A percentile compares a stretch with the other conserved stretches of the same genome.
These are phyloP conservation scores for Plecturocebus donacophilus DNA, from an alignment of 2,113 vertebrate species.

Conservation along the genomic window DNA sequence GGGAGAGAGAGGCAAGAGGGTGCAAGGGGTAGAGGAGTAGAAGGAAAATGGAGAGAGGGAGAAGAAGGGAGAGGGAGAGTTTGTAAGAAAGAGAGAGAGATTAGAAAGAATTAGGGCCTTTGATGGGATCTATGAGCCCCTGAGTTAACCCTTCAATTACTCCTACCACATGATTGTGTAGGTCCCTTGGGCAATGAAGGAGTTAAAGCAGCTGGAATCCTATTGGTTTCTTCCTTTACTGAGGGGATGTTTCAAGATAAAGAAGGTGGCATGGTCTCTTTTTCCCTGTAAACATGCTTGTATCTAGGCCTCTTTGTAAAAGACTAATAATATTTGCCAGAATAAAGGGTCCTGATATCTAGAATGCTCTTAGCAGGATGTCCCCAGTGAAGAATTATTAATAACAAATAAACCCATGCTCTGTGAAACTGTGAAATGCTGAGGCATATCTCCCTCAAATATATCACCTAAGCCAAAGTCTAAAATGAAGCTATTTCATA, in stretches of 20 bases:
- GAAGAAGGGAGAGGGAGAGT: too few relatives aligned
- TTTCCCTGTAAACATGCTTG: neutral
- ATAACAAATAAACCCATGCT: neutral
- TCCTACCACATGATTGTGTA: neutral
- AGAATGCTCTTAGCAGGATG: neutral
- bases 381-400: neutral
- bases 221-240: neutral
- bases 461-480: neutral
- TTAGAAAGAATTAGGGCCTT: neutral
- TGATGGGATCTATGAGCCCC: neutral
- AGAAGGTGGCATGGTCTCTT: neutral
- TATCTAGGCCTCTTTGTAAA: neutral
- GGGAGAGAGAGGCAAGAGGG: neutral
- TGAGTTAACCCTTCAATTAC: neutral
- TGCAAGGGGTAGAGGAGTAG: neutral
- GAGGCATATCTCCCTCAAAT: neutral
- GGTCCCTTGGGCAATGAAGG: neutral
- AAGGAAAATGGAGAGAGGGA: neutral
- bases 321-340: neutral
- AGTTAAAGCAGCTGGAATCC: neutral
- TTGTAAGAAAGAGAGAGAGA: accelerated
- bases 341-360: neutral
- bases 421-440: neutral
- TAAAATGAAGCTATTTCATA: neutral
- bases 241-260: neutral